Conservation (phyloP, 2,888 invertebrate genomes). For the Polydrusus pterygomalis region DNA sequence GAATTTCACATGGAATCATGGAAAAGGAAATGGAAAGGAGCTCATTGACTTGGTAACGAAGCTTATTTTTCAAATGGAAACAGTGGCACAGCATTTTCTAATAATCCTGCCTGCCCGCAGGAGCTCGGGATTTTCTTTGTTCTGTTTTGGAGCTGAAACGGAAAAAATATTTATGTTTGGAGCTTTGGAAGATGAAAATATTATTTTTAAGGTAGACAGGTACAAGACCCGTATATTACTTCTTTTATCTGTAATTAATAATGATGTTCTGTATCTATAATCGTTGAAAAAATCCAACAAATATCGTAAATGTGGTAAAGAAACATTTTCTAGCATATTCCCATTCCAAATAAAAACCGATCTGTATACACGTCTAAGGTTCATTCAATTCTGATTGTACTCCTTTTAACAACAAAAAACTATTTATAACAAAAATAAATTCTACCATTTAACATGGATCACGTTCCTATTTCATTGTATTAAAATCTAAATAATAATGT, state of each 20-base stretch:
- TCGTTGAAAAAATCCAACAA: no score
- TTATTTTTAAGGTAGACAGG: background rate
- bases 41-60: constrained; percentile 52
- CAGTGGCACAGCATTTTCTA: constrained; percentile 33
- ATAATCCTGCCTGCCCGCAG: constrained; percentile 30
- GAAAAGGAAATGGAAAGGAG: constrained; percentile 48
- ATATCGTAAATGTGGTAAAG: no score
- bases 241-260: no score
- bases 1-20: constrained; percentile 27
- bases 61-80: constrained; percentile 45
- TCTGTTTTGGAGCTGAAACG: constrained; percentile 28
- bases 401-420: constrained; percentile 6
- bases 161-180: constrained; percentile 11
- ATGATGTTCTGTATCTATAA: no score
- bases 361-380: background rate
- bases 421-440: constrained; percentile 60
- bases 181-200: background rate
- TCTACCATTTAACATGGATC: constrained; percentile 61
- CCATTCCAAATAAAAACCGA: no score
- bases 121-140: constrained; percentile 32
- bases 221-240: no score
- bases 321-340: no score
- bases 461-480: constrained; percentile 21
- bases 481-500: constrained; percentile 30
- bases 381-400: constrained; percentile 2